Evolutionary conservation across 64 coral and sea anemone genomes (phyloP), one percentile per base, ranked within the genome.

Genomic region (Trachythela sp.): DNA sequence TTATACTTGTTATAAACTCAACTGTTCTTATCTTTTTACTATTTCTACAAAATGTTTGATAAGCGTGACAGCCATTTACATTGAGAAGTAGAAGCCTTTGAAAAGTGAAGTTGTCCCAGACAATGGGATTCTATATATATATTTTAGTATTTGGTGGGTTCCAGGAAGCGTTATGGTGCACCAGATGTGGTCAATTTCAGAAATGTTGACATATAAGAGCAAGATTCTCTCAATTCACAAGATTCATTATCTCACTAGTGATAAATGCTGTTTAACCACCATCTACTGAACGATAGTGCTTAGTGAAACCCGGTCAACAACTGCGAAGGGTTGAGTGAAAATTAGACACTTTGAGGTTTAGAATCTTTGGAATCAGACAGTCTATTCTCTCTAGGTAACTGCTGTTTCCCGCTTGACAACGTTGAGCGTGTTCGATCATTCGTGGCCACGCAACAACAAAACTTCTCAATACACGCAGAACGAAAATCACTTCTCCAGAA

Each of bases 401-500:
- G 75, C 30, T 80, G 75, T 80, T 39, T 80, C 8, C 56, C 56
- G 22, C 56, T 22, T 0, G 75, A 80, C 8, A 37, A 14, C 15
- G 75, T 18, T 18, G 37, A 35, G 10, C 37, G 75, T 35, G 31
- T 17, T 13, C 20, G 2, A 36, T 35, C 75, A 0, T 35, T 15
- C 20, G 15, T 15, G 20, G 20, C 30, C 34, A 10, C 37, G 31
- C 13, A 80, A 39, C 75, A 80, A 80, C 75, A 39, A 29, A 80
- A 80, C 75, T 37, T 80, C 75, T 80, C 75, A 9, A 80, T 80
- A 29, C 75, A 80, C 31, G 75, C 75, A 36, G 75, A 8, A 80
- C 30, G 75, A 15, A 80, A 39, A 39, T 80, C 75, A 39, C 75
- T 80, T 80, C 37, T 80, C 75, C 75, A 80, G 75, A 80, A 80